Evolutionary conservation across 1,140 invertebrate genomes (phyloP), one percentile per base, ranked within the genome.

Genomic region (Anthonomus grandis): DNA sequence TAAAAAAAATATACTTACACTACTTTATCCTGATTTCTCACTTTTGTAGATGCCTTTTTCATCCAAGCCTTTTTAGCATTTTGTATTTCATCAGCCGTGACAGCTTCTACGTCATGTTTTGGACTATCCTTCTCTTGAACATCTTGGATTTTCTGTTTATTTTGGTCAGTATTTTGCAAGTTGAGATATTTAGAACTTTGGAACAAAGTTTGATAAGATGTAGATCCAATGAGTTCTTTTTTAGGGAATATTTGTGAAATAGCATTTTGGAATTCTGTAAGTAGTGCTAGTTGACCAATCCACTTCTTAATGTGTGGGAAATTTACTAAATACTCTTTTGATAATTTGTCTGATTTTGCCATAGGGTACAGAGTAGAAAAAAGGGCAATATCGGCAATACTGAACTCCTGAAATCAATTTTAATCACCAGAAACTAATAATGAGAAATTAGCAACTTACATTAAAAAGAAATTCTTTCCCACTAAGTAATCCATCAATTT

Each of bases 301-400:
- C 86, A 83, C 36, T 75, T 73, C 0, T 63, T 55, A 22, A 63
- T 34, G 39, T 57, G 42, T 2, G 44, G 1, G 3, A 46, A 53
- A 23, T 36, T 25, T 44, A 27, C 4, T 27, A 60, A 49, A 48
- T 57, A 63, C 24, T 63, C 62, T 25, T 57, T 57, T 45, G 21
- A 63, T 15, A 76, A 56, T 46, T 73, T 72, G 6, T 68, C 68
- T 60, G 75, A 70, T 47, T 69, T 70, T 54, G 75, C 59, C 2
- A 86, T 67, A 5, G 80, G 82, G 73, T 84, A 87, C 5, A 87
- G 54, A 19, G 79, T 81, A 46, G 79, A 77, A 82, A 83, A 89
- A 63, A 88, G 73, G 15, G 80, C 78, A 27, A 83, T 72, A 71
- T 89, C 86, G 36, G 78, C 81, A 47, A 79, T 69, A 63, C 80